Conservation (phyloP, 2,113 vertebrate species). For the Syngnathoides biaculeatus region DNA sequence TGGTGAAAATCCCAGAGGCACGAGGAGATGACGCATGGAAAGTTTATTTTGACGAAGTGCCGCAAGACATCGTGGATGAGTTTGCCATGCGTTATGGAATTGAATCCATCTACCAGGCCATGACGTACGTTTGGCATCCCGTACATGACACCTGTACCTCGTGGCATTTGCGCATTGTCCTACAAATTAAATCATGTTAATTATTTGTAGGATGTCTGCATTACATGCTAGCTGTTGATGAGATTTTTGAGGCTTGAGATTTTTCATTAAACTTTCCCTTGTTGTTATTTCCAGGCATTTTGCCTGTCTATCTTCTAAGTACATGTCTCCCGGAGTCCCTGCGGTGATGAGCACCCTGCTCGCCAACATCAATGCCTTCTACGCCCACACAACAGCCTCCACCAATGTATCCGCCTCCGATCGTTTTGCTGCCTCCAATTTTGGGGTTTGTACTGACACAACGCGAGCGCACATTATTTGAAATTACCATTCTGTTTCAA, state of each 20-base stretch:
- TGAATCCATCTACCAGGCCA: slow-evolving; percentile 97
- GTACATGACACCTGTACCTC: neutral
- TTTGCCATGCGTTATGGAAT: slow-evolving; percentile 99
- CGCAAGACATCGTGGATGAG: slow-evolving; percentile 95
- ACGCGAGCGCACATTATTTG: neutral
- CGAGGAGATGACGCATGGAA: slow-evolving; percentile 96
- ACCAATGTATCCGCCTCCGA: slow-evolving; percentile 96
- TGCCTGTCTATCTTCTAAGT: slow-evolving; percentile 97
- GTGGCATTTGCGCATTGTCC: slow-evolving; percentile 7
- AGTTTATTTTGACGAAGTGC: slow-evolving; percentile 94
- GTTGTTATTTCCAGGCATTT: slow-evolving; percentile 81
- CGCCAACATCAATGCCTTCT: slow-evolving; percentile 98
- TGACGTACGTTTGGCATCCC: slow-evolving; percentile 84
- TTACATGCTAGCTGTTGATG: slow-evolving; percentile 19
- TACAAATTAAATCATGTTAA: slow-evolving; percentile 28
- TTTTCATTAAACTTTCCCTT: slow-evolving; percentile 16
- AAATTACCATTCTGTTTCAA: neutral
- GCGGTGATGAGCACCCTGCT: slow-evolving; percentile 98
- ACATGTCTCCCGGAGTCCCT: slow-evolving; percentile 97
- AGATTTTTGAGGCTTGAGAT: slow-evolving; percentile 24
- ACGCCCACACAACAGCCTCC: slow-evolving; percentile 95
- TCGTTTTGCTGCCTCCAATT: slow-evolving; percentile 95
- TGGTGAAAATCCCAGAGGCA: slow-evolving; percentile 89
- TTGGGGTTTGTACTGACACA: slow-evolving; percentile 81
- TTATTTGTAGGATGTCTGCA: slow-evolving; percentile 24